These are phyloP conservation scores for Platycheirus albimanus DNA, from an alignment of 2,888 invertebrate genomes.

Conservation along the genomic window DNA sequence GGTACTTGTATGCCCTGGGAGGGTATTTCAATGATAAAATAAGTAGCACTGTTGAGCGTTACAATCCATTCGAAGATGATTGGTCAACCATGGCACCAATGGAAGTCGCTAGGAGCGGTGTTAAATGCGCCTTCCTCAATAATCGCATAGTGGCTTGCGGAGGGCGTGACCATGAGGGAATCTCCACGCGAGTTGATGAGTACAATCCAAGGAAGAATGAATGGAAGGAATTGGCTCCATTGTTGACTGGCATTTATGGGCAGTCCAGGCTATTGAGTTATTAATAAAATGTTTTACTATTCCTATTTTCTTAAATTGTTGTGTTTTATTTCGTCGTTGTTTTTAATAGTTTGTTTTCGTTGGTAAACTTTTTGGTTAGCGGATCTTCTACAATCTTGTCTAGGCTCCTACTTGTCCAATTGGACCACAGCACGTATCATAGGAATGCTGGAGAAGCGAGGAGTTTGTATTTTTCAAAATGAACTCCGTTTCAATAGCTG, in stretches of 20 bases:
- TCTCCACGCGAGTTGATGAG: slow-evolving; percentile 2
- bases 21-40: neutral
- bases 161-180: neutral
- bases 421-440: too few species aligned
- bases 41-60: neutral
- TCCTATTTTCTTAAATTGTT: neutral
- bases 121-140: neutral
- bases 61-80: neutral
- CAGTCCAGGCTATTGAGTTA: slow-evolving; percentile 11
- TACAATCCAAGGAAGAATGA: slow-evolving; percentile 16
- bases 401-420: too few species aligned
- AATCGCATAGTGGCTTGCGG: slow-evolving; percentile 6
- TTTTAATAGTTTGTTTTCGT: neutral
- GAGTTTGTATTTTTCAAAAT: too few species aligned
- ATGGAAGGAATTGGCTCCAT: neutral
- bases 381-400: too few species aligned
- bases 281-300: neutral
- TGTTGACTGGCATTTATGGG: neutral
- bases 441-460: too few species aligned
- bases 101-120: neutral
- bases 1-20: slow-evolving; percentile 14
- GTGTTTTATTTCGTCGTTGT: neutral
- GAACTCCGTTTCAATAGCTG: too few species aligned
- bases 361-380: too few species aligned
- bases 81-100: slow-evolving; percentile 2